Evolutionary conservation across 2,797 vertebrate genomes (phyloP), one percentile per base, ranked within the genome.

Genomic region (Sebastolobus alascanus): DNA sequence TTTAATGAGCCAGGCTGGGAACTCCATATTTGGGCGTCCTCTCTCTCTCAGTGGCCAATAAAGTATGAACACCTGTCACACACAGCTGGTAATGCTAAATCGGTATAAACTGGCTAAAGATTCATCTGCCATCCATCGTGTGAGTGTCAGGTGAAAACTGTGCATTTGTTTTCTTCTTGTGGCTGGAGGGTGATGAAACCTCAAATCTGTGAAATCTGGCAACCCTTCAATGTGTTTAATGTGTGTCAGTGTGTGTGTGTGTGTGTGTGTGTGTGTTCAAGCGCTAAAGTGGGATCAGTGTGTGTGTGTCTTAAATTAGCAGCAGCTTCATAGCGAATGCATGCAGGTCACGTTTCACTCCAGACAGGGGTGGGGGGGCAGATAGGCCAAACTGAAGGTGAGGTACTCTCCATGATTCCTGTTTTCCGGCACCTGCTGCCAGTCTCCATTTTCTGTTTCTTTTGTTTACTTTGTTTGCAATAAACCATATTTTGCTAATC

Each of bases 341-440:
- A 83, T 85, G 79, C 69, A 83, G 77, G 79, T 87, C 85, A 73
- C 31, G 52, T 87, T 85, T 83, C 85, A 66, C 63, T 61, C 46
- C 65, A 4, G 16, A 16, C 33, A 2, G 50, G 25, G 37, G 5
- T 27, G 8, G 31, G 60, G 76, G 40, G n/a, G 79, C 37, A 46
- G 37, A 38, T 1, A 14, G 33, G 60, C 55, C 68, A 68, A 35
- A 54, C 37, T 56, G 11, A 38, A 68, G 60, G 50, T 73, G 71
- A 79, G 52, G 11, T 43, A 43, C 40, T 43, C 40, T 43, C 40
- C 40, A 43, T 43, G 40, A 43, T 43, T 16, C 40, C 40, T 43
- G 40, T 16, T 43, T 43, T 16, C 0, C 6, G 6, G 40, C 40
- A 43, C 40, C 13, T 40, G 38, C 38, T 40, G 13, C 38, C 13